phyloP scores from a whole-genome alignment of 2,113 vertebrate species.

The Cyanistes caeruleus region DNA sequence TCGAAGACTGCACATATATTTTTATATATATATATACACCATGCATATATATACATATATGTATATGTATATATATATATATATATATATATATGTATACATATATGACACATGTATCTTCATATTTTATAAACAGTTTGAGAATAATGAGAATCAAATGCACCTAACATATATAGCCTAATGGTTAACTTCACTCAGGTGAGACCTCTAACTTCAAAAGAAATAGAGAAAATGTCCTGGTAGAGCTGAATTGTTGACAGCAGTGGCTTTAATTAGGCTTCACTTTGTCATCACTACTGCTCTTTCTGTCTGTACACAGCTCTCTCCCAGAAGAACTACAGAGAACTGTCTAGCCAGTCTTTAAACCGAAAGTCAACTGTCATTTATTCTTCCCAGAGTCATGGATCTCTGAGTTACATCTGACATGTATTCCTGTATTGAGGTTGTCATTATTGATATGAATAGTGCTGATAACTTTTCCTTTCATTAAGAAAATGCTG shows the following conservation, averaged over 20 bases:
- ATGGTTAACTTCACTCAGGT: neutral
- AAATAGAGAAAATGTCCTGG: neutral
- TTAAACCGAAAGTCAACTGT: conserved; percentile 56
- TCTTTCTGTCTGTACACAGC: conserved; percentile 10
- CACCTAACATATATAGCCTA: neutral
- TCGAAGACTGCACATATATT: neutral
- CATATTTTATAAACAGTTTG: neutral
- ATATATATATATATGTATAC: too few species aligned
- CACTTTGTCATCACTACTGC: conserved; percentile 4
- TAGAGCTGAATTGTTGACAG: neutral
- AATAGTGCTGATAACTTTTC: neutral
- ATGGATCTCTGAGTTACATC: neutral
- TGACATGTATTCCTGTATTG: neutral
- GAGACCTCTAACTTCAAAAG: neutral
- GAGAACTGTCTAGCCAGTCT: neutral
- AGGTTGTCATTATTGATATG: conserved; percentile 1
- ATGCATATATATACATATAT: too few species aligned
- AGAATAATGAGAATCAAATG: neutral
- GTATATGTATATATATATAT: too few species aligned
- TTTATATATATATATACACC: neutral
- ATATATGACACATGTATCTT: neutral
- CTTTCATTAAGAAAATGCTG: neutral
- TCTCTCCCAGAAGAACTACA: neutral
- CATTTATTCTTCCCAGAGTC: conserved; percentile 25
- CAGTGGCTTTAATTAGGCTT: conserved; percentile 15